Conservation (phyloP, 2,113 vertebrate species). For the Ploceus nigricollis region DNA sequence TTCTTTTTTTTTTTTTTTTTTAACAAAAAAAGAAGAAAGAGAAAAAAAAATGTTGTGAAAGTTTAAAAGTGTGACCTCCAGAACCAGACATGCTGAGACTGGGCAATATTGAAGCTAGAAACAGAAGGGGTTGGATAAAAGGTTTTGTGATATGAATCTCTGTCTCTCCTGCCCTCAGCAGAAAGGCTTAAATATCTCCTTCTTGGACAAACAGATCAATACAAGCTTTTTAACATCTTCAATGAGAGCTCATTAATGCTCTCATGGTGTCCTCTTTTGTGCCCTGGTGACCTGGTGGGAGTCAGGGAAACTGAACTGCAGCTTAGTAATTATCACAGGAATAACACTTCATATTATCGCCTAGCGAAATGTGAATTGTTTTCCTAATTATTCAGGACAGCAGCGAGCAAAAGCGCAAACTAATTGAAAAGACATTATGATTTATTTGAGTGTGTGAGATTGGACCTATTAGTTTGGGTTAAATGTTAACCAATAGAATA, state of each 20-base stretch:
- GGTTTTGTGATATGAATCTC: conserved; percentile 90
- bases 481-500: conserved; percentile 52
- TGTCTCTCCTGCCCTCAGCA: conserved; percentile 87
- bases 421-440: conserved; percentile 77
- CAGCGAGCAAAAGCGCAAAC: conserved; percentile 71
- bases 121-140: conserved; percentile 85
- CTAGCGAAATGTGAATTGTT: conserved; percentile 76
- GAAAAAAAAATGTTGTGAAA: conserved; percentile 21
- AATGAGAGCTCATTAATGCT: conserved; percentile 93
- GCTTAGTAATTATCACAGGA: conserved; percentile 81
- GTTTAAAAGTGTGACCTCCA: conserved; percentile 82
- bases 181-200: conserved; percentile 93
- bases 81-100: conserved; percentile 80
- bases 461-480: conserved; percentile 59
- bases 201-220: conserved; percentile 97
- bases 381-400: conserved; percentile 81
- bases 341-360: conserved; percentile 75
- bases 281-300: conserved; percentile 86
- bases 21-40: background rate
- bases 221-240: conserved; percentile 91
- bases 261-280: conserved; percentile 84
- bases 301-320: conserved; percentile 79
- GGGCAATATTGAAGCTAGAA: conserved; percentile 81
- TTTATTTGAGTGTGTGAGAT: conserved; percentile 64
- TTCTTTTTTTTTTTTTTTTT: background rate